These are phyloP conservation scores for Melanaphis sacchari DNA, from an alignment of 1,140 invertebrate species.

Conservation along the genomic window DNA sequence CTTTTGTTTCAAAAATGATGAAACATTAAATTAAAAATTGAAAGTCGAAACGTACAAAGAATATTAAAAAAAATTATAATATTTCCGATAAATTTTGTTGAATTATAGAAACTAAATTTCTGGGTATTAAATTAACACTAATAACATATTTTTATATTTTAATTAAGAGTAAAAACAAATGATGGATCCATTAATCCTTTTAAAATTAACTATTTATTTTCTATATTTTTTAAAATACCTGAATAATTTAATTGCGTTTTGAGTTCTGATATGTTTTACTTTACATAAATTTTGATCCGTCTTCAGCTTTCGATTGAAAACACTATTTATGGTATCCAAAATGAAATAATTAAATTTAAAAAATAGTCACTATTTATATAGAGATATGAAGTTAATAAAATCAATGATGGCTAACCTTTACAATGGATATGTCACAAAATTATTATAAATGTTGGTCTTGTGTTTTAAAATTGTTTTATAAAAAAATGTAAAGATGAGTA, in stretches of 20 bases:
- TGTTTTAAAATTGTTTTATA: neutral
- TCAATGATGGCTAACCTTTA: neutral
- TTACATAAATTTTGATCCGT: neutral
- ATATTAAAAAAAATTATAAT: too few relatives aligned
- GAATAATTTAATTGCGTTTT: too few relatives aligned
- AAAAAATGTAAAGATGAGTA: neutral
- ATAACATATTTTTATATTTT: neutral
- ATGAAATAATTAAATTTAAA: neutral
- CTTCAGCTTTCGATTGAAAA: neutral
- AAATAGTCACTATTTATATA: neutral
- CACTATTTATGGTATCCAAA: neutral
- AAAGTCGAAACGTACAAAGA: too few relatives aligned
- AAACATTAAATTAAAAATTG: too few relatives aligned
- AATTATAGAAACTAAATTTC: too few relatives aligned
- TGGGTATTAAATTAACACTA: too few relatives aligned
- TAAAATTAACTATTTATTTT: neutral
- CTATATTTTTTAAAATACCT: neutral
- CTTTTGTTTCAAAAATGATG: too few relatives aligned
- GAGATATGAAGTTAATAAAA: neutral
- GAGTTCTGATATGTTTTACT: neutral
- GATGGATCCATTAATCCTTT: neutral
- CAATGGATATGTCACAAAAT: neutral
- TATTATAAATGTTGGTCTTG: neutral
- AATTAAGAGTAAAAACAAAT: neutral
- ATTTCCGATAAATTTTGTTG: too few relatives aligned